These are phyloP conservation scores for Oscheius sp. DNA, from an alignment of 1,140 invertebrate genomes.

Conservation along the genomic window DNA sequence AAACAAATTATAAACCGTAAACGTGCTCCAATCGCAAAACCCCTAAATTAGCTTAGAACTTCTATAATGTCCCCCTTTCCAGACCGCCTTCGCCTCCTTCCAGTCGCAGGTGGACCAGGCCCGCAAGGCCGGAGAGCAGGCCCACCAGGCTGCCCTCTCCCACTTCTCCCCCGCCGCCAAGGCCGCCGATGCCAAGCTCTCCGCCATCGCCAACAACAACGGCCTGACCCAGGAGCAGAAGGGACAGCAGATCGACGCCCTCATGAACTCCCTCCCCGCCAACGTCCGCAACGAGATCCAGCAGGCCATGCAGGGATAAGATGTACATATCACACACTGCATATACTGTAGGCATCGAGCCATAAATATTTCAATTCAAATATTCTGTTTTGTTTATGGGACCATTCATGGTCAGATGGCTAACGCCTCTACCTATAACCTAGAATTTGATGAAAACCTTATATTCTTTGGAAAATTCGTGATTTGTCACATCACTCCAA, in stretches of 20 bases:
- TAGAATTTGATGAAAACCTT: too few species aligned
- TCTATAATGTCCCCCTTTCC: constrained; percentile 24
- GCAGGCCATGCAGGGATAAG: constrained; percentile 47
- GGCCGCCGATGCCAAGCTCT: constrained; percentile 45
- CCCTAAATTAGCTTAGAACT: neutral
- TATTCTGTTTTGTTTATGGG: too few species aligned
- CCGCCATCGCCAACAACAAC: constrained; percentile 46
- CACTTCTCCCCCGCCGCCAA: constrained; percentile 50
- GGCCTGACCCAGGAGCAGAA: constrained; percentile 47
- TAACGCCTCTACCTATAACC: too few species aligned
- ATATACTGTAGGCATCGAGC: neutral
- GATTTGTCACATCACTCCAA: too few species aligned
- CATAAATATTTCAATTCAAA: constrained; percentile 12
- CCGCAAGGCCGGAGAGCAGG: constrained; percentile 44
- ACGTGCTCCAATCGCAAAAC: neutral
- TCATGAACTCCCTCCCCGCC: constrained; percentile 44
- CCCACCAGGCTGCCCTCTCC: constrained; percentile 46
- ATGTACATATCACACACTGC: neutral
- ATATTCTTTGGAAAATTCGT: too few species aligned
- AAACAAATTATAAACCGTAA: too few species aligned
- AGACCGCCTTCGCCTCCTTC: constrained; percentile 46
- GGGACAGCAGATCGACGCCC: constrained; percentile 45
- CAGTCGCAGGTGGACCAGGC: constrained; percentile 44
- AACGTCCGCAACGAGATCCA: constrained; percentile 51
- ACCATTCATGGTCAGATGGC: too few species aligned